Base-by-base conservation (phyloP, 2,797 vertebrate genomes). In the Anguilla obscura region DNA sequence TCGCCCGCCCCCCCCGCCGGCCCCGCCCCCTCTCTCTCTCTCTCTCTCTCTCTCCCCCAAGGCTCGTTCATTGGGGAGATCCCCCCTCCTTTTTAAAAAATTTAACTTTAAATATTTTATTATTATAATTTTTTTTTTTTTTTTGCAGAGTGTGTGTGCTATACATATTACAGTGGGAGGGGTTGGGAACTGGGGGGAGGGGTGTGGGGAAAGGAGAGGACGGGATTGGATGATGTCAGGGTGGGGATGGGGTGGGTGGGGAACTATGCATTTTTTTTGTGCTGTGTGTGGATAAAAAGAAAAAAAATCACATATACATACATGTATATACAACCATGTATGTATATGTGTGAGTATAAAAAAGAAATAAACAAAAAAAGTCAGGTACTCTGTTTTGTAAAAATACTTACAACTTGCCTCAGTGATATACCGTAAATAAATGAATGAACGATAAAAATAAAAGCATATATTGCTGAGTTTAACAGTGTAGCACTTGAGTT, bases 381-480 rank as follows among this genome's bases (percentile, higher is more conserved):
- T 96, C 96, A 96, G 96, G 96, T 97, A 97, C 96, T 96, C 94
- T 94, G 94, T 94, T 95, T 95, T 93, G 95, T 97, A 97, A 96
- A 98, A 95, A 96, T 98, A 97, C 97, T 97, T 98, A 98, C 96
- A 97, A 97, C 97, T 98, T 97, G 97, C 97, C 97, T 98, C 98
- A 97, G 96, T 96, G 96, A 97, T 97, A 96, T 97, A 95, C 88
- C 36, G 86, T 85, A 86, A 66, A 87, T 96, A 95, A 93, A 93
- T 95, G 96, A 96, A 96, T 88, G 90, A 91, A 92, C 90, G 91
- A 86, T 82, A 36, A 69, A 96, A 94, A 96, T 95, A 97, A 96
- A 96, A 92, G 93, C 94, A 94, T 95, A 87, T 54, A 84, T 88
- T 95, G 94, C 95, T 96, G 95, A 96, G 95, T 95, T 96, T 48